phyloP scores from a whole-genome alignment of 2,113 vertebrate genomes.

The Neopipo cinnamomea region DNA sequence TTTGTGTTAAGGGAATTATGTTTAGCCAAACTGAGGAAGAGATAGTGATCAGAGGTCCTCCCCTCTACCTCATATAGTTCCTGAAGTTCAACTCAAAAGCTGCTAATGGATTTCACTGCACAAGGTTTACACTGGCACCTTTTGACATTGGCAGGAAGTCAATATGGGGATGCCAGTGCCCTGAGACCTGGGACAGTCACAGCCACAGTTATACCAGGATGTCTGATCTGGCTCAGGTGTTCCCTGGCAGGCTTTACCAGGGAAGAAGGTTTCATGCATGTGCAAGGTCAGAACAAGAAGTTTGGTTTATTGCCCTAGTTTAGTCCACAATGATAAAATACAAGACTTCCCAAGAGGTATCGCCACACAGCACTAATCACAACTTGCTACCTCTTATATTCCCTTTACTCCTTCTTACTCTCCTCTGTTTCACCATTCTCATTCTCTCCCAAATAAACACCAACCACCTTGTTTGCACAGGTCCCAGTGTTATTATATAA shows the following conservation, averaged over 20 bases:
- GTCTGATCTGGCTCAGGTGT: not conserved
- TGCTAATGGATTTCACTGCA: not conserved
- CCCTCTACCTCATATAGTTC: not conserved
- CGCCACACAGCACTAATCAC: not conserved
- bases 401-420: not conserved
- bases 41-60: not conserved
- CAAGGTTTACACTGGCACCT: not conserved
- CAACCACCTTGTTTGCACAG: not conserved
- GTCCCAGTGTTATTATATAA: not conserved
- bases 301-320: not conserved
- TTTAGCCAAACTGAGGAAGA: not conserved
- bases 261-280: not conserved
- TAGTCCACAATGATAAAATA: not conserved
- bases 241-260: not conserved
- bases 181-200: not conserved
- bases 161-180: not conserved
- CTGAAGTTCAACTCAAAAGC: not conserved
- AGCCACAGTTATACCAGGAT: not conserved
- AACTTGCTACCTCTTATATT: not conserved
- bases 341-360: not conserved
- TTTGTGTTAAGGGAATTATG: not conserved
- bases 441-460: not conserved
- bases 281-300: not conserved
- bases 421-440: not conserved
- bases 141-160: not conserved